phyloP scores from a whole-genome alignment of 2,113 vertebrate genomes.

The Blennius ocellaris region DNA sequence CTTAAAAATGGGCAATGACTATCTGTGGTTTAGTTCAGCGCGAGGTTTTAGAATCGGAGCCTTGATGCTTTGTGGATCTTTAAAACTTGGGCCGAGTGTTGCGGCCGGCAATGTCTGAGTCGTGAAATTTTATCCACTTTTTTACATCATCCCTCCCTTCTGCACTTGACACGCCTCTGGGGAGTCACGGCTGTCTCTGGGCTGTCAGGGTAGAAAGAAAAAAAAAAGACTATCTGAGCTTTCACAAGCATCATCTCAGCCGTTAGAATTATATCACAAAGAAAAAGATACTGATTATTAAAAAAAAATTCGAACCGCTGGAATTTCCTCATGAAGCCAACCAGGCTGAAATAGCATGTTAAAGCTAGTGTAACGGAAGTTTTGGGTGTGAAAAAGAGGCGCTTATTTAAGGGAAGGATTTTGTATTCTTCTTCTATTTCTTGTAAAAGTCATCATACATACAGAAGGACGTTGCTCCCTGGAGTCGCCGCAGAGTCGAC shows the following conservation, averaged over 20 bases:
- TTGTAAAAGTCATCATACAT: constrained; percentile 28
- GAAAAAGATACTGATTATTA: background rate
- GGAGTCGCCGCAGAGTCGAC: constrained; percentile 54
- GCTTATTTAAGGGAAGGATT: constrained; percentile 36
- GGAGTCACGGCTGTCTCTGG: constrained; percentile 1
- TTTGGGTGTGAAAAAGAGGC: constrained; percentile 8
- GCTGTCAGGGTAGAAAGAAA: background rate
- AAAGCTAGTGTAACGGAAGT: background rate
- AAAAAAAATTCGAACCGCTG: constrained; percentile 1
- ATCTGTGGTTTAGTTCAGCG: no score
- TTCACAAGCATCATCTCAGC: background rate
- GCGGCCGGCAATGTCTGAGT: background rate
- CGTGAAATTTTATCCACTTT: background rate
- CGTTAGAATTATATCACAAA: background rate
- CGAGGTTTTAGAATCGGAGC: no score
- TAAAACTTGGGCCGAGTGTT: background rate
- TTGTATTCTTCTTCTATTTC: constrained; percentile 29
- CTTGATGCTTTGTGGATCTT: background rate
- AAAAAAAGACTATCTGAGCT: background rate
- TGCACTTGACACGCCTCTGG: background rate
- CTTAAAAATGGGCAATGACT: no score
- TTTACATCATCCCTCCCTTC: constrained; percentile 4
- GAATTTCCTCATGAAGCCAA: background rate
- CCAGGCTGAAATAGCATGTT: background rate
- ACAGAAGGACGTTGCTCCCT: constrained; percentile 38